Percentiles rank a stretch among this genome's conserved stretches.
These are phyloP conservation scores for Aphelocoma coerulescens DNA, from an alignment of 2,113 vertebrate genomes.

Conservation along the genomic window DNA sequence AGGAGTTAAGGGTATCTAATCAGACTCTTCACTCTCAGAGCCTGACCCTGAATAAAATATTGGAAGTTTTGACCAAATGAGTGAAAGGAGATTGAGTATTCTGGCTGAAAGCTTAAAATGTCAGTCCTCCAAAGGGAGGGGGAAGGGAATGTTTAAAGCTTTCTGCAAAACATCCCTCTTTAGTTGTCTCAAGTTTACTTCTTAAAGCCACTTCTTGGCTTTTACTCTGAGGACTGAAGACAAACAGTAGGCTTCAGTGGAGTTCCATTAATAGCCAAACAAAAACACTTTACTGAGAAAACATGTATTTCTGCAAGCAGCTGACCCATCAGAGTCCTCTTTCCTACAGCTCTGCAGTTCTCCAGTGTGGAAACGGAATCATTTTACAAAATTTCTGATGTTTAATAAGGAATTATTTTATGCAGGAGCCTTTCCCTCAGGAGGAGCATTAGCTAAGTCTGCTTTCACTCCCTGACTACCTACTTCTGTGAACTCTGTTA, in stretches of 20 bases:
- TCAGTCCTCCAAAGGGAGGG: background rate
- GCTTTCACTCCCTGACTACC: background rate
- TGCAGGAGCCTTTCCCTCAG: background rate
- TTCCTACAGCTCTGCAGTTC: background rate
- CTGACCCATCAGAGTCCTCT: background rate
- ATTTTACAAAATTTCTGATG: background rate
- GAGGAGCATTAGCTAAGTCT: background rate
- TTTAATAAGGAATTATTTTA: background rate
- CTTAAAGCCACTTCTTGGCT: background rate
- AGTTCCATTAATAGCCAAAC: background rate
- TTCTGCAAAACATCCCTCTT: slow-evolving; percentile 6
- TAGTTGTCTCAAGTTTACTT: background rate
- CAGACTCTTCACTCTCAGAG: background rate
- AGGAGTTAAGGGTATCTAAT: background rate
- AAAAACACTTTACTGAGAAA: background rate
- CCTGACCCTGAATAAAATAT: background rate
- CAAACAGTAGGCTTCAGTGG: background rate
- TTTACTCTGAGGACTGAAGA: background rate
- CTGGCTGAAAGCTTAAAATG: background rate
- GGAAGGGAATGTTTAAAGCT: background rate
- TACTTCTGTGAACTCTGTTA: background rate
- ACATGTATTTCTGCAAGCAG: background rate
- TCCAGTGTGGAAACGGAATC: background rate
- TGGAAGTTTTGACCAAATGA: background rate
- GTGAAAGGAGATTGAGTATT: background rate